Evolutionary conservation across 2,113 vertebrate species (phyloP).

Genomic region (Eulemur macaco): DNA sequence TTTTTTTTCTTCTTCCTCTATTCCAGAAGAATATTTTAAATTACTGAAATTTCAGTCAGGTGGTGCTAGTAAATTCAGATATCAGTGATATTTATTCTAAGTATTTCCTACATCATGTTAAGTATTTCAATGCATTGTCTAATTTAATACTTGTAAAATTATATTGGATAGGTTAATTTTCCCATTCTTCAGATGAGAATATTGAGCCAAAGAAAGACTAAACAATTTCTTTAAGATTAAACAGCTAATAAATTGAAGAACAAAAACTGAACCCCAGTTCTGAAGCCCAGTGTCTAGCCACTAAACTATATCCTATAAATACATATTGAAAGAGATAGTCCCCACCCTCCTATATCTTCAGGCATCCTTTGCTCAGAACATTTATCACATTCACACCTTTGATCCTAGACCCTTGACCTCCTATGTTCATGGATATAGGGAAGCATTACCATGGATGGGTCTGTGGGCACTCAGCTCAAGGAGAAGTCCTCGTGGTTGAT

Average conservation of each 20-base stretch:
- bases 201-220: background rate
- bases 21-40: background rate
- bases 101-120: background rate
- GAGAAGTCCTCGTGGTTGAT: background rate
- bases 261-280: background rate
- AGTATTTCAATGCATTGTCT: background rate
- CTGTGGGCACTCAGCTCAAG: background rate
- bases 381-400: background rate
- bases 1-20: background rate
- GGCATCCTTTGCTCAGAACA: background rate
- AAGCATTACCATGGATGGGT: background rate
- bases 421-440: background rate
- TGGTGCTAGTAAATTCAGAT: background rate
- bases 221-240: background rate
- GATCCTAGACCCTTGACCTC: background rate
- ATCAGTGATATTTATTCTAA: background rate
- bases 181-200: background rate
- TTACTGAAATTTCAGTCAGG: background rate
- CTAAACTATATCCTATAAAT: background rate
- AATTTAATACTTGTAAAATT: background rate
- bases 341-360: background rate
- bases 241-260: background rate
- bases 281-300: background rate
- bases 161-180: background rate
- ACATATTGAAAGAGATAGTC: background rate